phyloP scores from a whole-genome alignment of 2,797 vertebrate species.

The Hippoglossus hippoglossus region DNA sequence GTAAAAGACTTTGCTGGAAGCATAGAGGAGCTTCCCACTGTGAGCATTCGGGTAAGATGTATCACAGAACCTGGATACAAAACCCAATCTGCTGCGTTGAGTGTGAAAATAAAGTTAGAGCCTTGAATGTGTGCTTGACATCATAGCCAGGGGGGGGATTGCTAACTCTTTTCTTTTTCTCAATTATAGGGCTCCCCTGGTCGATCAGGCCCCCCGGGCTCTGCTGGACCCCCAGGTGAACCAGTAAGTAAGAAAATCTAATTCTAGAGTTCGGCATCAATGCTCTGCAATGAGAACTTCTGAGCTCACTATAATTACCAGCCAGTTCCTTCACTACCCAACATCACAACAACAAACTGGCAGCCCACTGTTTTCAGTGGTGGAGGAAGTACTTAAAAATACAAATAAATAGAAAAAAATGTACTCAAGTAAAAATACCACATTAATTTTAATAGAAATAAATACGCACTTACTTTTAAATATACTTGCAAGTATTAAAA shows the following conservation, averaged over 20 bases:
- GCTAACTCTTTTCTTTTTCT: slow-evolving; percentile 65
- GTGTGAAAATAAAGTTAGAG: slow-evolving; percentile 43
- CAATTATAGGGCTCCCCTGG: slow-evolving; percentile 92
- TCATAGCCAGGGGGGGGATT: slow-evolving; percentile 40
- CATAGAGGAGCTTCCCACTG: slow-evolving; percentile 51
- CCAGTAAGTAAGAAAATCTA: slow-evolving; percentile 85
- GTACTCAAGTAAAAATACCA: no score
- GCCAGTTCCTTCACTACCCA: slow-evolving; percentile 24
- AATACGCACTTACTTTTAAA: no score
- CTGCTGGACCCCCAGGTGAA: slow-evolving; percentile 94
- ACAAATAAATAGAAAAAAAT: no score
- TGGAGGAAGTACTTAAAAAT: no score
- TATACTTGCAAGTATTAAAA: no score
- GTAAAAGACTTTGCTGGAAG: slow-evolving; percentile 49
- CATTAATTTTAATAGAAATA: no score
- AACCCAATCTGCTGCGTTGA: slow-evolving; percentile 58
- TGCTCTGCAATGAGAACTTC: slow-evolving; percentile 25
- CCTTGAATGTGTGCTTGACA: slow-evolving; percentile 33
- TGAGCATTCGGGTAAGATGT: slow-evolving; percentile 39
- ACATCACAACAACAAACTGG: slow-evolving; percentile 44
- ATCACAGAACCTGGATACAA: slow-evolving; percentile 54
- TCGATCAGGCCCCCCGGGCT: slow-evolving; percentile 90
- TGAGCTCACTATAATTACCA: slow-evolving; percentile 20
- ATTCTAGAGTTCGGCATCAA: slow-evolving; percentile 33
- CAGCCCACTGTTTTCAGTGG: slow-evolving; percentile 40